Base-by-base conservation (phyloP, 1,140 invertebrate genomes). In the Hylyphantes graminicola region DNA sequence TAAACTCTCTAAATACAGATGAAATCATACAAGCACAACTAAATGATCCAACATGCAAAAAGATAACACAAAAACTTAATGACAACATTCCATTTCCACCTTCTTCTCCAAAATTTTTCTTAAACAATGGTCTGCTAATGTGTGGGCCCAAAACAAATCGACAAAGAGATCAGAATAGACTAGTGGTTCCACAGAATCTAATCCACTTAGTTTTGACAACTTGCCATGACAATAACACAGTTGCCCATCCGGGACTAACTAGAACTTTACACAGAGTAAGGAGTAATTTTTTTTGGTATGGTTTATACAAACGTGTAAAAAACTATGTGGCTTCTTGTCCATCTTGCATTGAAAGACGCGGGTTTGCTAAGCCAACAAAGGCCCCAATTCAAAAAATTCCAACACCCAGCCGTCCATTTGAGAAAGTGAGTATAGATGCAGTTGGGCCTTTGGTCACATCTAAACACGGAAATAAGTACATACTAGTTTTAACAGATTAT, bases 201-300 rank as follows among this genome's bases (percentile, higher is more conserved):
- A 10, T 73, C 6, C 53, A 54, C 7, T 9, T 10, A 8, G 11
- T 55, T 7, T 8, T 55, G 13, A 57, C 17, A 55, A 15, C 13
- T 19, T 57, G 11, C 7, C 54, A 73, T 59, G 19, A 59, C 21
- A 17, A 15, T 1, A 54, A 3, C 0, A 5, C 10, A 9, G n/a
- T 54, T 7, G 53, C 54, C 0, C 53, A 59, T 19, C 10, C 13
- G 15, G 53, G 54, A 21, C 13, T 59, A 0, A 0, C n/a, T n/a
- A 57, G 19, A 21, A 55, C 19, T 0, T 11, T 59, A 17, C 10
- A 73, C 9, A n/a, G 17, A 67, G 10, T 78, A 12, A 78, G 51
- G 53, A 19, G 55, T 54, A 78, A 67, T 35, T 35, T 67, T 55
- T 78, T 35, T 55, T 78, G 76, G 63, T 8, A 21, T 19, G 15